These are phyloP conservation scores for Aramus guarauna DNA, from an alignment of 2,113 vertebrate genomes.

Conservation along the genomic window DNA sequence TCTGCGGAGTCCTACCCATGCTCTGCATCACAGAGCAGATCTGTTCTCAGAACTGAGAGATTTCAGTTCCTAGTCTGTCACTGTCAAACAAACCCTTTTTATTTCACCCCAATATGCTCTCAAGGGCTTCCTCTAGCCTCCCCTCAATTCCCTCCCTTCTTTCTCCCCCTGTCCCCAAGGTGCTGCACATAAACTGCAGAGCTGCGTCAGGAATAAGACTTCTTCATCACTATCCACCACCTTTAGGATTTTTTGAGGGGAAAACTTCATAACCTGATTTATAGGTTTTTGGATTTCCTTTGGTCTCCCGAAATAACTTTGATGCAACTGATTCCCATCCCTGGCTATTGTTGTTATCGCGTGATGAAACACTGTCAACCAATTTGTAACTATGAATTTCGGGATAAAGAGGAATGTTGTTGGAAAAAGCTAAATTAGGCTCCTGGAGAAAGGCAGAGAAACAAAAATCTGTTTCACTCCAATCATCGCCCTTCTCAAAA, in stretches of 20 bases:
- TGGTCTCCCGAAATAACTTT: not conserved
- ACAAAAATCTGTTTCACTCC: not conserved
- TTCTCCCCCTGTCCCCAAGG: not conserved
- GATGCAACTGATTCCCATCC: not conserved
- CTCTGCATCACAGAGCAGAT: conserved; percentile 26
- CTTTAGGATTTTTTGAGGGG: not conserved
- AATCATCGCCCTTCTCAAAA: not conserved
- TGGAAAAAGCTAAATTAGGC: not conserved
- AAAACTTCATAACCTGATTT: not conserved
- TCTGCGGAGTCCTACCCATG: not conserved
- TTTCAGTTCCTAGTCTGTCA: conserved; percentile 21
- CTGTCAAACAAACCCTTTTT: conserved; percentile 25
- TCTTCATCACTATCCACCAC: not conserved
- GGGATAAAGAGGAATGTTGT: not conserved
- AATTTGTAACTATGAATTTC: not conserved
- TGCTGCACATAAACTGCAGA: not conserved
- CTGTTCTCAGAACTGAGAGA: not conserved
- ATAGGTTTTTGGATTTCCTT: not conserved
- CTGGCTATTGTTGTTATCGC: not conserved
- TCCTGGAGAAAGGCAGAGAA: not conserved
- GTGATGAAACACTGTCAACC: not conserved
- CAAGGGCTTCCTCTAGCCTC: not conserved
- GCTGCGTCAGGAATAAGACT: not conserved
- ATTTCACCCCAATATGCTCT: conserved; percentile 16
- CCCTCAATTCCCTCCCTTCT: not conserved